Evolutionary conservation across 2,797 vertebrate genomes (phyloP).

Genomic region (Cuniculus paca): DNA sequence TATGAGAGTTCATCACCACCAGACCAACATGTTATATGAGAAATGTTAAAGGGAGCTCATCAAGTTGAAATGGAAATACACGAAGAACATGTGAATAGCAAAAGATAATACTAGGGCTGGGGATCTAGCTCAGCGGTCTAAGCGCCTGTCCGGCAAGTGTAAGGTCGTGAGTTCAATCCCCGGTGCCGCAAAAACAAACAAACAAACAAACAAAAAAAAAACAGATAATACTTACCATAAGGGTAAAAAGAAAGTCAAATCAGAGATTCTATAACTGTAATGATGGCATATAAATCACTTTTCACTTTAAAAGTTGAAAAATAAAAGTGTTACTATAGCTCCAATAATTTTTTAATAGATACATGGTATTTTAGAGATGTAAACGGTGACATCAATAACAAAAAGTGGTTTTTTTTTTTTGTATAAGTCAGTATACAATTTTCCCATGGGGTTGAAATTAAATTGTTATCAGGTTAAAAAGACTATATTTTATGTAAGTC

Average conservation of each 20-base stretch:
- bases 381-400: background rate
- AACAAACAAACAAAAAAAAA: too few species aligned
- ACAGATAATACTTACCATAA: background rate
- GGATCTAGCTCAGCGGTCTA: too few species aligned
- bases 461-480: background rate
- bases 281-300: background rate
- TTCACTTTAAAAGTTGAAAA: background rate
- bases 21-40: background rate
- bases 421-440: background rate
- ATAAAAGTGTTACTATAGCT: background rate
- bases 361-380: background rate
- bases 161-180: too few species aligned
- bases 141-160: too few species aligned
- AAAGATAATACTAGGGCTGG: background rate
- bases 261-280: background rate
- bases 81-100: background rate
- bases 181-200: too few species aligned
- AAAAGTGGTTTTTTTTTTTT: background rate
- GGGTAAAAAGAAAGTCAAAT: background rate
- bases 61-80: background rate
- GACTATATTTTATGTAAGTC: background rate
- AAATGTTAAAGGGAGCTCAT: background rate
- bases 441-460: background rate
- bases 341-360: background rate
- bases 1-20: background rate